A percentile compares a stretch with the other conserved stretches of the same genome.
Evolutionary conservation across 2,113 vertebrate species (phyloP).

Genomic region (Percina caprodes): DNA sequence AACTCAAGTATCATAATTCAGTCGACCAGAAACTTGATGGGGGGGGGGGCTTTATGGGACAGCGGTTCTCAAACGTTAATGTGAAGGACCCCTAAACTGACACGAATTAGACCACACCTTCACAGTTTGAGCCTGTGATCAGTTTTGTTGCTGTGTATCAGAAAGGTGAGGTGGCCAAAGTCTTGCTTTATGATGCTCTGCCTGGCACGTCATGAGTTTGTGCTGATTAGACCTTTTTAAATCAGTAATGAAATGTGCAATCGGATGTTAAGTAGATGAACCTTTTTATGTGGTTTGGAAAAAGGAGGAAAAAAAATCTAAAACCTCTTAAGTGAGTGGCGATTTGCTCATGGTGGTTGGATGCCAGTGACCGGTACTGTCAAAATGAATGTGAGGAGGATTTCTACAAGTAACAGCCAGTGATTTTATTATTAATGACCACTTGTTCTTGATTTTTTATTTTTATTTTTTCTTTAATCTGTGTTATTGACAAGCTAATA

Average conservation of each 20-base stretch:
- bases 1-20: constrained; percentile 12
- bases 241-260: constrained; percentile 42
- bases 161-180: constrained; percentile 66
- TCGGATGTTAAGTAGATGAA: constrained; percentile 1
- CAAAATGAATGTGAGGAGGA: constrained; percentile 75
- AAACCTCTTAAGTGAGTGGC: constrained; percentile 14
- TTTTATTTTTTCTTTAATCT: constrained; percentile 26
- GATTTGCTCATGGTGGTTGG: constrained; percentile 11
- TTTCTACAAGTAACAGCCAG: constrained; percentile 53
- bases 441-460: constrained; percentile 51
- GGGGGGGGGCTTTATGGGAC: too few species aligned
- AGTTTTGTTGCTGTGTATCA: constrained; percentile 53
- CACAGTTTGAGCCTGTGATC: constrained; percentile 46
- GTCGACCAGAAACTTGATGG: neutral
- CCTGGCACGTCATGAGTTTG: constrained; percentile 15
- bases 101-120: neutral
- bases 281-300: neutral
- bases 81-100: too few species aligned
- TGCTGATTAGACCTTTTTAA: constrained; percentile 31
- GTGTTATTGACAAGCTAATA: constrained; percentile 57
- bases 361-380: constrained; percentile 50
- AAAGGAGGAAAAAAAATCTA: neutral
- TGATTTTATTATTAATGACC: constrained; percentile 58
- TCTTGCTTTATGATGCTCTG: constrained; percentile 57
- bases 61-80: too few species aligned